These are phyloP conservation scores for Cyprinodon variegatus DNA, from an alignment of 2,113 vertebrate species.

Conservation along the genomic window DNA sequence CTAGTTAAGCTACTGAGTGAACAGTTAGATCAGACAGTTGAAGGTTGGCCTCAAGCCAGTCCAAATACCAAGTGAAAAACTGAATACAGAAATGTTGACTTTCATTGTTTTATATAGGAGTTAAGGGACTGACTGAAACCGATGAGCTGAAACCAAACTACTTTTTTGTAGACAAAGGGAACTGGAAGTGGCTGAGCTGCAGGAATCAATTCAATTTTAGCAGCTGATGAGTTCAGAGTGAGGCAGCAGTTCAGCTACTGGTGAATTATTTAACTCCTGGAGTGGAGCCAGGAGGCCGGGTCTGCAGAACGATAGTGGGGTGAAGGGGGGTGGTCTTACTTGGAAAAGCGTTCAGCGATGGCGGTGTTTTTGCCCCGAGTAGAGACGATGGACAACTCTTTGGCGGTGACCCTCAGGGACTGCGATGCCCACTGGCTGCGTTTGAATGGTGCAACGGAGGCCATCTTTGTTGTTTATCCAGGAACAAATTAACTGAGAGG, in stretches of 20 bases:
- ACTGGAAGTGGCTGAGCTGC: constrained; percentile 10
- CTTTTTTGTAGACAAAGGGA: constrained; percentile 14
- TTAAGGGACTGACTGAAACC: background rate
- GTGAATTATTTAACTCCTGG: constrained; percentile 47
- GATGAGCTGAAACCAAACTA: background rate
- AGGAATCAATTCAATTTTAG: background rate
- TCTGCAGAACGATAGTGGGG: background rate
- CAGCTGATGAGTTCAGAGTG: background rate
- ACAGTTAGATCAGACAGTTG: too few relatives aligned
- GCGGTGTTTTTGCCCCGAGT: constrained; percentile 84
- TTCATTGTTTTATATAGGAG: too few relatives aligned
- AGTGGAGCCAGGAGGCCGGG: background rate
- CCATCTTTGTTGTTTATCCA: constrained; percentile 76
- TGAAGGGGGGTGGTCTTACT: constrained; percentile 75
- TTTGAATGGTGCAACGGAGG: constrained; percentile 83
- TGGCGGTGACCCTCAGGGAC: constrained; percentile 90
- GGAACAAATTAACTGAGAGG: background rate
- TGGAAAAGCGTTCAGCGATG: constrained; percentile 90
- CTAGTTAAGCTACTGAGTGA: too few relatives aligned
- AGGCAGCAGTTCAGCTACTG: constrained; percentile 26
- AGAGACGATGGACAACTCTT: constrained; percentile 90
- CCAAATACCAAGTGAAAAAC: too few relatives aligned
- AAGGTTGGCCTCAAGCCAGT: too few relatives aligned
- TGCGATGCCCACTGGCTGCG: constrained; percentile 89
- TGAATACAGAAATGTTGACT: too few relatives aligned